Conservation (phyloP, 2,113 vertebrate genomes). For the Odontophorus gujanensis region DNA sequence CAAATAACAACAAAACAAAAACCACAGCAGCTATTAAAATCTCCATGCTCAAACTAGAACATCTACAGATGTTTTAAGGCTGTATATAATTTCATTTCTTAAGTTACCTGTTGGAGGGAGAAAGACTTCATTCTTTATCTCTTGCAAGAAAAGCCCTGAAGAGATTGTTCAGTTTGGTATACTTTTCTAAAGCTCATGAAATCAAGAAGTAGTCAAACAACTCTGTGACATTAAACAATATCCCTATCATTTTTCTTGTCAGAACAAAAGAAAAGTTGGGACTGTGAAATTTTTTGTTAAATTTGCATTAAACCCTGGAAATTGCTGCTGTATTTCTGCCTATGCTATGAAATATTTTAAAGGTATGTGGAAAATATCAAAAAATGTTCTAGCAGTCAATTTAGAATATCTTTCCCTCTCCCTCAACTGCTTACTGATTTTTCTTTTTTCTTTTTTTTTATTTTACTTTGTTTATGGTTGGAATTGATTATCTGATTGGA, state of each 20-base stretch:
- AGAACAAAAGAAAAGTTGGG: background rate
- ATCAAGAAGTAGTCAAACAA: background rate
- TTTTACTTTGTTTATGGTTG: no score
- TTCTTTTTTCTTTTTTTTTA: no score
- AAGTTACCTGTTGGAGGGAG: background rate
- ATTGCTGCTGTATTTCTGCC: background rate
- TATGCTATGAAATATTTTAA: background rate
- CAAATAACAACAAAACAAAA: background rate
- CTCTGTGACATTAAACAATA: background rate
- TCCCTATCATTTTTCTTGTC: background rate
- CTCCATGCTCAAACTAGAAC: background rate
- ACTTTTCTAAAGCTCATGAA: background rate
- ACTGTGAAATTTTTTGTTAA: background rate
- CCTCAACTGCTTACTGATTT: background rate
- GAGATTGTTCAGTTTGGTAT: background rate
- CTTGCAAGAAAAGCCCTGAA: background rate
- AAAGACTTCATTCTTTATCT: background rate
- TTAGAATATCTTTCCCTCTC: background rate
- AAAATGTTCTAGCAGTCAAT: background rate
- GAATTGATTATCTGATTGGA: no score
- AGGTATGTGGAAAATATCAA: background rate
- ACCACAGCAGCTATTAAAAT: fast-evolving
- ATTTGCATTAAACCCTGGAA: background rate
- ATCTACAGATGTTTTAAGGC: background rate
- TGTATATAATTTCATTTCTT: background rate